Evolutionary conservation across 2,113 vertebrate genomes (phyloP).

Genomic region (Gopherus flavomarginatus): DNA sequence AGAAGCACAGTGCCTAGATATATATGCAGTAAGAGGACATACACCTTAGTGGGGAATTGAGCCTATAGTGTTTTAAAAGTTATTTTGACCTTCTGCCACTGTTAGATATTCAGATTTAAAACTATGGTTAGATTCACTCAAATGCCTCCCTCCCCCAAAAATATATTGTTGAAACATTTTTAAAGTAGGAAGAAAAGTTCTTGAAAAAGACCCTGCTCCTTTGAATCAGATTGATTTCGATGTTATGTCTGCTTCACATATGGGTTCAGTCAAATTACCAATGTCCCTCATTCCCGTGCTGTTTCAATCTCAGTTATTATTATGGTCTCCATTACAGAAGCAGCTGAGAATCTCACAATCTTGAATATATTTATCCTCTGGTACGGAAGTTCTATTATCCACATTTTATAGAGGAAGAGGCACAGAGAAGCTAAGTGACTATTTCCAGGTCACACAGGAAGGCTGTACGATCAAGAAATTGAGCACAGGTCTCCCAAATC

Average conservation of each 20-base stretch:
- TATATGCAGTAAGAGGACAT: not conserved
- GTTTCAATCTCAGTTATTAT: not conserved
- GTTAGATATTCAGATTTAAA: not conserved
- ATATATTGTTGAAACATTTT: not conserved
- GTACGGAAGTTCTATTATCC: not conserved
- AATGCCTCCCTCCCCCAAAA: not conserved
- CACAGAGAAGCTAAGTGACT: not conserved
- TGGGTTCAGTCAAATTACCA: not conserved
- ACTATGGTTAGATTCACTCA: not conserved
- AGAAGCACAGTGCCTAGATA: not conserved
- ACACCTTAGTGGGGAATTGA: not conserved
- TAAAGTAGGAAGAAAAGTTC: not conserved
- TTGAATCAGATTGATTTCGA: not conserved
- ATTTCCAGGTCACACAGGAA: not conserved
- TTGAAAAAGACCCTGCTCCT: not conserved
- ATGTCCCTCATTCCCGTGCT: not conserved
- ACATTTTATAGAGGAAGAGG: not conserved
- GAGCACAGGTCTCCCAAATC: not conserved
- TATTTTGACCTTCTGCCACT: not conserved
- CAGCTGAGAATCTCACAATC: not conserved
- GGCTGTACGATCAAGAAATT: not conserved
- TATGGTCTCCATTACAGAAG: not conserved
- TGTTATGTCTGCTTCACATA: not conserved
- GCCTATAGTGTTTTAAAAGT: not conserved
- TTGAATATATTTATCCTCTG: not conserved